A percentile compares a stretch with the other conserved stretches of the same genome.
Evolutionary conservation across 2,888 invertebrate genomes (phyloP).

Genomic region (Lasioglossum morio): DNA sequence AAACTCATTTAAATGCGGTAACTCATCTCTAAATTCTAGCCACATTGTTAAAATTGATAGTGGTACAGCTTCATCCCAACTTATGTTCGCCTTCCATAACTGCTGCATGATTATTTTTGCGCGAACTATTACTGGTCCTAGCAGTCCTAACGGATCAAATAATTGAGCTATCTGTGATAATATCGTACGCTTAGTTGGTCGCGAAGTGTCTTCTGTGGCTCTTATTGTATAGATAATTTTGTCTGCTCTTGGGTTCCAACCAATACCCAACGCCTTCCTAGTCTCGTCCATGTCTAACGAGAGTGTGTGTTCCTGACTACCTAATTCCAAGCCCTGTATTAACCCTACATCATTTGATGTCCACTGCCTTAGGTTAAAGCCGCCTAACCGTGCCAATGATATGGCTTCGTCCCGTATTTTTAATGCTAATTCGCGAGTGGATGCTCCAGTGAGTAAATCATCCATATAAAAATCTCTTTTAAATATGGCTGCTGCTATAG

Average conservation of each 20-base stretch:
- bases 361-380: no score
- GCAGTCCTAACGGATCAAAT: not conserved
- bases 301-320: not conserved
- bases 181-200: not conserved
- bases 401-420: no score
- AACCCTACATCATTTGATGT: no score
- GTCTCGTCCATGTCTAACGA: not conserved
- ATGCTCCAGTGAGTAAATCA: not conserved
- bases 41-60: no score
- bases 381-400: no score
- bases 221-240: not conserved
- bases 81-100: slow-evolving; percentile 2
- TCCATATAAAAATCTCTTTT: slow-evolving; percentile 8
- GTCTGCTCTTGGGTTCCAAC: not conserved
- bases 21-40: no score
- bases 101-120: slow-evolving; percentile 6
- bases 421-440: no score
- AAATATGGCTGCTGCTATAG: not conserved
- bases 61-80: not conserved
- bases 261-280: not conserved
- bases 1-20: no score
- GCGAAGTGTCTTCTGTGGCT: not conserved
- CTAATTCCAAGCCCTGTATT: no score
- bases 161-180: not conserved
- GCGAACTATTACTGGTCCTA: not conserved